These are phyloP conservation scores for Xestia ashworthii DNA, from an alignment of 2,888 invertebrate species.

Conservation along the genomic window DNA sequence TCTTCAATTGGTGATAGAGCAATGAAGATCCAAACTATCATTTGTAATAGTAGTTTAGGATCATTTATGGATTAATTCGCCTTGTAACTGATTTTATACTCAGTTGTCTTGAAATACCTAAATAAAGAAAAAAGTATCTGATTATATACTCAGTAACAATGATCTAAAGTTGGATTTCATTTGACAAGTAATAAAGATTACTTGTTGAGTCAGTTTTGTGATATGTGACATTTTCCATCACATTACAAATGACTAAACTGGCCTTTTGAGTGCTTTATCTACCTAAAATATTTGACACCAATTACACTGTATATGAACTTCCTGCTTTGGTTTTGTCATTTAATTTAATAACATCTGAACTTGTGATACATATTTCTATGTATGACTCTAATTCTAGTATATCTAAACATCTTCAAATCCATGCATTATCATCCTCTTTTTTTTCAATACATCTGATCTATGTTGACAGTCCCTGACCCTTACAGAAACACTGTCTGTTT, in stretches of 20 bases:
- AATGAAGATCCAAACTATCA: background rate
- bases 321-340: slow-evolving; percentile 26
- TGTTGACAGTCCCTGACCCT: background rate
- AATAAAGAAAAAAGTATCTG: background rate
- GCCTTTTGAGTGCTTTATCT: background rate
- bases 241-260: background rate
- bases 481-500: background rate
- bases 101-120: background rate
- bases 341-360: background rate
- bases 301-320: slow-evolving; percentile 11
- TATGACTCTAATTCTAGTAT: background rate
- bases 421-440: background rate
- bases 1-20: background rate
- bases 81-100: background rate
- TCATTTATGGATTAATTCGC: background rate
- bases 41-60: background rate
- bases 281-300: slow-evolving; percentile 5
- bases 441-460: background rate
- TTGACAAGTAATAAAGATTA: background rate
- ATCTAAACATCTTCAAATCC: background rate
- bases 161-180: slow-evolving; percentile 7
- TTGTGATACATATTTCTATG: background rate
- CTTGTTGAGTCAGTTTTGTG: background rate
- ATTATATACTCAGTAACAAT: background rate
- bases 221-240: slow-evolving; percentile 1